Conservation (phyloP, 2,888 invertebrate genomes). For the Microctonus hyperodae region DNA sequence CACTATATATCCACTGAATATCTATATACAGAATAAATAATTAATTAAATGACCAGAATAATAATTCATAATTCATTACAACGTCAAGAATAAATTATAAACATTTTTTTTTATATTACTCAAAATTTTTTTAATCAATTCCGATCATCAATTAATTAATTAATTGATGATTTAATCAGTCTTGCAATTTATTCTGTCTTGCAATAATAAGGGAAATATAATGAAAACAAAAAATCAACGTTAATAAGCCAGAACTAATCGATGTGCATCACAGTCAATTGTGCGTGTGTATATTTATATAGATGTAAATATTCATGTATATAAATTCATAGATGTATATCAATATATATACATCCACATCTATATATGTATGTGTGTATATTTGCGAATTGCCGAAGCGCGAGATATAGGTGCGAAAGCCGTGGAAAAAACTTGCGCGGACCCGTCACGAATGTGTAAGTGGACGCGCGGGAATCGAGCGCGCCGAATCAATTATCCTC, state of each 20-base stretch:
- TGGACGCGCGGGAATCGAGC: slow-evolving; percentile 53
- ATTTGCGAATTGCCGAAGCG: slow-evolving; percentile 22
- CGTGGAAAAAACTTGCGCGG: slow-evolving; percentile 24
- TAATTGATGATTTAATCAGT: slow-evolving; percentile 11
- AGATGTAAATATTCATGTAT: slow-evolving; percentile 23
- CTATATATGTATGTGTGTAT: neutral
- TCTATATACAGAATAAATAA: neutral
- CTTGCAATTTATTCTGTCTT: neutral
- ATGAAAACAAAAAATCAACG: slow-evolving; percentile 30
- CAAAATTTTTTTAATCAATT: neutral
- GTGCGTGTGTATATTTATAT: neutral
- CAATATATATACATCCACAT: slow-evolving; percentile 1
- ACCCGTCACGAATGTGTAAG: slow-evolving; percentile 51
- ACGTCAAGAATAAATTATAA: neutral
- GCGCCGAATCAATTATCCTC: slow-evolving; percentile 51
- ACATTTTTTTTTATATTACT: neutral
- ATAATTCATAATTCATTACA: neutral
- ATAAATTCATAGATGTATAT: too few species aligned
- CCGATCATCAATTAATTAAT: neutral
- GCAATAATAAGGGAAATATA: neutral
- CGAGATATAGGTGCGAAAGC: slow-evolving; percentile 31
- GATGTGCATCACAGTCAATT: slow-evolving; percentile 16
- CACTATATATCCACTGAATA: too few species aligned
- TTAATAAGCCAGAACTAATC: slow-evolving; percentile 52
- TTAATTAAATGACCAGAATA: neutral